Base-by-base conservation (phyloP, 2,888 invertebrate genomes). In the Gastracanthus pulcherrimus region DNA sequence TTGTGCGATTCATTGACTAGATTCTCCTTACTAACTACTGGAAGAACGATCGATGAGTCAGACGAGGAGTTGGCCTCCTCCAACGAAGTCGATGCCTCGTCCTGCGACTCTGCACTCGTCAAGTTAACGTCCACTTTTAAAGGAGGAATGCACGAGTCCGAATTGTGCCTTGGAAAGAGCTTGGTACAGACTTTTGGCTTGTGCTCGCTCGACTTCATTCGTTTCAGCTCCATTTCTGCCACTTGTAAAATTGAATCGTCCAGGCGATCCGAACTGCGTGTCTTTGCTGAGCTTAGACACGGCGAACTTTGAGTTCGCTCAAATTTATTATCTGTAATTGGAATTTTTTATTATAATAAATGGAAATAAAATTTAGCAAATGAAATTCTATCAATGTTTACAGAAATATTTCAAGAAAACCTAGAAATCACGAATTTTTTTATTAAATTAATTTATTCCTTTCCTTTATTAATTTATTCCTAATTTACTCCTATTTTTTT, bases 171-270 rank as follows among this genome's bases (percentile, higher is more conserved):
- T 13, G 86, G 84, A 69, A 88, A 86, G 13, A 88, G 79, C 83
- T 87, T 87, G 6, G 86, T 84, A 76, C 87, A 87, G 26, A 85
- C 87, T 81, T 87, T 87, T 38, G 87, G 86, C 34, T 86, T 87
- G 26, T 83, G 80, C 64, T 87, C 87, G 72, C 80, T 86, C 6
- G 86, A 87, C 31, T 93, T 93, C 89, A 94, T 92, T 91, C 92
- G 93, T 91, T 91, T 92, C 87, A 93, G 92, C 90, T 94, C 94
- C 93, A 94, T 93, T 87, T 93, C 92, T 45, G 93, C 94, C 26
- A 94, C 94, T 86, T 93, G 92, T 62, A 94, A 89, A 85, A 94
- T 93, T 86, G 93, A 93, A 91, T 93, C 93, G 92, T 94, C 93
- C 84, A 93, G 92, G 86, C 93, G 93, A 82, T 92, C 92, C 58